These are phyloP conservation scores for Melanotaenia pygmaea DNA, from an alignment of 2,797 vertebrate species.

Conservation along the genomic window DNA sequence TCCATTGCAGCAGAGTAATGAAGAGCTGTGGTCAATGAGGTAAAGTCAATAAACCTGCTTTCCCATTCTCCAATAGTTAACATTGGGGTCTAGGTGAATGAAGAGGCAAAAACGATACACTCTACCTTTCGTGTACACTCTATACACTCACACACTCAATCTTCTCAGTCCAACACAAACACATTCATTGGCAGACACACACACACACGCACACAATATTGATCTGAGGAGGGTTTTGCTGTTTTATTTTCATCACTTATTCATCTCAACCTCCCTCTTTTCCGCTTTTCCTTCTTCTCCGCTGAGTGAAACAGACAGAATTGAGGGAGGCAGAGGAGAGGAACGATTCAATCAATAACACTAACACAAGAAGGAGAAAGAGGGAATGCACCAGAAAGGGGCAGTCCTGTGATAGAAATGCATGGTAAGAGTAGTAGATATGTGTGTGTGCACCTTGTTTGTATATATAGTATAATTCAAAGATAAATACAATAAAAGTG, in stretches of 20 bases:
- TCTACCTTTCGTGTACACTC: constrained; percentile 60
- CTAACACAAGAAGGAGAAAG: constrained; percentile 75
- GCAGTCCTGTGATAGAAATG: constrained; percentile 38
- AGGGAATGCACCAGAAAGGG: constrained; percentile 14
- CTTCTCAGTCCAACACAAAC: constrained; percentile 50
- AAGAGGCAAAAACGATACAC: constrained; percentile 73
- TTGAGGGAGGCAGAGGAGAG: constrained; percentile 84
- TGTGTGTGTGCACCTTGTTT: constrained; percentile 38
- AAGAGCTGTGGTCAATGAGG: constrained; percentile 80
- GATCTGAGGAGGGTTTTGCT: constrained; percentile 80
- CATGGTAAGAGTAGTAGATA: constrained; percentile 42
- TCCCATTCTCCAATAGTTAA: constrained; percentile 81
- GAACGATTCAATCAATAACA: constrained; percentile 87
- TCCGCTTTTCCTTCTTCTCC: constrained; percentile 66
- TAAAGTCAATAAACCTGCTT: constrained; percentile 80
- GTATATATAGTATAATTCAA: constrained; percentile 18
- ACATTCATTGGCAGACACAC: constrained; percentile 6
- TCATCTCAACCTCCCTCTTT: constrained; percentile 79
- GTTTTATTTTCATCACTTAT: constrained; percentile 90
- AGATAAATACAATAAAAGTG: constrained; percentile 24
- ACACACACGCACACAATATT: constrained; percentile 63
- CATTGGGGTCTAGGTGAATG: constrained; percentile 68
- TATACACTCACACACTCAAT: constrained; percentile 60
- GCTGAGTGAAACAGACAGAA: constrained; percentile 83
- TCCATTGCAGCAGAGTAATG: constrained; percentile 74